These are phyloP conservation scores for Fratercula arctica DNA, from an alignment of 2,797 vertebrate genomes.

Conservation along the genomic window DNA sequence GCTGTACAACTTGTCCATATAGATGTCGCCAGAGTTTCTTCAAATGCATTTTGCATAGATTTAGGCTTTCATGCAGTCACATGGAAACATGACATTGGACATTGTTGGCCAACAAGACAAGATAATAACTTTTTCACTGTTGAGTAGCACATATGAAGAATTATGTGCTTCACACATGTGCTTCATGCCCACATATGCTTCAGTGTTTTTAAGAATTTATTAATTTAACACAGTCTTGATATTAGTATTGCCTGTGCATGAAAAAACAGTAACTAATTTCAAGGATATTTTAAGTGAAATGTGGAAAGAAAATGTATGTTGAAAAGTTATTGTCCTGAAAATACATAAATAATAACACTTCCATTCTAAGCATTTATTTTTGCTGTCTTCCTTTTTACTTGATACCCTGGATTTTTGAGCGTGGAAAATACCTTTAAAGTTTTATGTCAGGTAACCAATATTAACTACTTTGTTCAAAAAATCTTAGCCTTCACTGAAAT, in stretches of 20 bases:
- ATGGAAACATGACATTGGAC: background rate
- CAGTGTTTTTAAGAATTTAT: background rate
- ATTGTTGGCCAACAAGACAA: background rate
- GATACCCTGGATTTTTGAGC: background rate
- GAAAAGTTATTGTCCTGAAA: background rate
- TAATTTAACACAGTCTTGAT: background rate
- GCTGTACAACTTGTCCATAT: background rate
- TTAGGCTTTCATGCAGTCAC: background rate
- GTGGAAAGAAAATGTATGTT: background rate
- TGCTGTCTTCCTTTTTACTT: background rate
- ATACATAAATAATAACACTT: background rate
- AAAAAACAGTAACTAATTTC: background rate
- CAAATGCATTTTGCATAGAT: background rate
- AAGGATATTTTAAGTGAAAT: background rate
- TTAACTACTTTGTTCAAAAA: background rate
- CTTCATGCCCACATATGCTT: background rate
- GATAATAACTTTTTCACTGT: background rate
- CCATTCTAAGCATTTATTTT: background rate
- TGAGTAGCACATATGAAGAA: background rate
- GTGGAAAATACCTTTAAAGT: background rate
- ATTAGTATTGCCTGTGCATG: background rate
- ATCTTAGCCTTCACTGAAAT: background rate
- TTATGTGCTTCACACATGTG: background rate
- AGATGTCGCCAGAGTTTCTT: background rate
- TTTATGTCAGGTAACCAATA: background rate